phyloP scores from a whole-genome alignment of 2,888 invertebrate species.

The Hofmannophila pseudospretella region DNA sequence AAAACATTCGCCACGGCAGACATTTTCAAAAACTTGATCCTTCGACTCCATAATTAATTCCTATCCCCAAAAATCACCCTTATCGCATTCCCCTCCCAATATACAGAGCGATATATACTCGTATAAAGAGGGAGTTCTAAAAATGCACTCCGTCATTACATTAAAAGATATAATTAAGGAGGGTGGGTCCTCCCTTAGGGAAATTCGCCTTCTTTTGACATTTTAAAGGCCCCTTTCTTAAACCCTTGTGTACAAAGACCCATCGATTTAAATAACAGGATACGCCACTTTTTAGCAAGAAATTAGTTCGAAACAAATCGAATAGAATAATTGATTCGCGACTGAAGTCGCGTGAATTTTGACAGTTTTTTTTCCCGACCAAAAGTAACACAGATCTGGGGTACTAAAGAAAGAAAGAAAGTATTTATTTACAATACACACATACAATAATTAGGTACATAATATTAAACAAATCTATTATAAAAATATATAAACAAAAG shows the following conservation, averaged over 20 bases:
- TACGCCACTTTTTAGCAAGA: too few relatives aligned
- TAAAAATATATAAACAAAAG: too few relatives aligned
- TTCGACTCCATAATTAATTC: conserved; percentile 32
- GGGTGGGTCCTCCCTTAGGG: conserved; percentile 57
- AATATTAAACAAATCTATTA: too few relatives aligned
- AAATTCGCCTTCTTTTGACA: conserved; percentile 74
- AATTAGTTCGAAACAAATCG: too few relatives aligned
- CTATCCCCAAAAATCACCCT: conserved; percentile 20
- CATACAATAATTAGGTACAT: too few relatives aligned
- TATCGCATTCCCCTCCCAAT: conserved; percentile 24
- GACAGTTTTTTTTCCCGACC: too few relatives aligned
- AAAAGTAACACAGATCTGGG: too few relatives aligned
- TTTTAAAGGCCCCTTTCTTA: conserved; percentile 72
- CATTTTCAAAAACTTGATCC: conserved; percentile 29
- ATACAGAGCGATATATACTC: conserved; percentile 32
- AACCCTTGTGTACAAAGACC: conserved; percentile 22
- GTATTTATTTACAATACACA: too few relatives aligned
- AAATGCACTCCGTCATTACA: conserved; percentile 75
- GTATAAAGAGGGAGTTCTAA: conserved; percentile 53
- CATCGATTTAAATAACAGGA: too few relatives aligned
- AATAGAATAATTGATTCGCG: too few relatives aligned
- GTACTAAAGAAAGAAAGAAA: too few relatives aligned
- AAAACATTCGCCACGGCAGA: conserved; percentile 17
- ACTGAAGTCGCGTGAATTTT: too few relatives aligned
- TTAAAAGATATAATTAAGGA: conserved; percentile 77